A percentile compares a stretch with the other conserved stretches of the same genome.
Evolutionary conservation across 1,140 invertebrate genomes (phyloP).

Genomic region (Penaeus japonicus): DNA sequence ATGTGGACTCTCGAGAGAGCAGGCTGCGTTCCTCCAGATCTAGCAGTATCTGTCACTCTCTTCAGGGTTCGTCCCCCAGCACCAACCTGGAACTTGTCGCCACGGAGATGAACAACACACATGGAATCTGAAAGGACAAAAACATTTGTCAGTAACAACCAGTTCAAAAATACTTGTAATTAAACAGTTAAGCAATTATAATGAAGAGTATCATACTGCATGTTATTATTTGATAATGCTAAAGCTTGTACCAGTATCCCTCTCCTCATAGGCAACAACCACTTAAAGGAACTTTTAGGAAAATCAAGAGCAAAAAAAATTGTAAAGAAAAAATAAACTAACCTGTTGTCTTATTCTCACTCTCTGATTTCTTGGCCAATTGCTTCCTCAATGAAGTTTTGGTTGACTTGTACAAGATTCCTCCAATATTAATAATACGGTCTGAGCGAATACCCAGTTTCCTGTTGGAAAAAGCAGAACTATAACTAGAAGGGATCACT

Average conservation of each 20-base stretch:
- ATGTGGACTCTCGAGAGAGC: conserved; percentile 28
- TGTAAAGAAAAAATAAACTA: background rate
- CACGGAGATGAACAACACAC: conserved; percentile 20
- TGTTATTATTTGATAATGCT: too few species aligned
- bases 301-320: background rate
- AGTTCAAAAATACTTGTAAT: too few species aligned
- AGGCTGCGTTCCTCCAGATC: background rate
- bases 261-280: background rate
- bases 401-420: conserved; percentile 49
- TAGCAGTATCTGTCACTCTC: background rate
- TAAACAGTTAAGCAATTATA: too few species aligned
- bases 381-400: conserved; percentile 47
- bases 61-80: conserved; percentile 21
- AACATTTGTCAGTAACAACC: too few species aligned
- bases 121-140: background rate
- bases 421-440: conserved; percentile 48
- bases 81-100: conserved; percentile 20
- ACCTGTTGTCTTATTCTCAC: background rate
- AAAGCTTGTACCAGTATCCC: background rate
- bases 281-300: background rate
- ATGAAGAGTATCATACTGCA: too few species aligned
- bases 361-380: background rate
- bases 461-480: background rate
- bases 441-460: conserved; percentile 15
- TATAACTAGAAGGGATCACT: too few species aligned